Conservation (phyloP, 2,797 vertebrate genomes). For the Zalophus californianus region DNA sequence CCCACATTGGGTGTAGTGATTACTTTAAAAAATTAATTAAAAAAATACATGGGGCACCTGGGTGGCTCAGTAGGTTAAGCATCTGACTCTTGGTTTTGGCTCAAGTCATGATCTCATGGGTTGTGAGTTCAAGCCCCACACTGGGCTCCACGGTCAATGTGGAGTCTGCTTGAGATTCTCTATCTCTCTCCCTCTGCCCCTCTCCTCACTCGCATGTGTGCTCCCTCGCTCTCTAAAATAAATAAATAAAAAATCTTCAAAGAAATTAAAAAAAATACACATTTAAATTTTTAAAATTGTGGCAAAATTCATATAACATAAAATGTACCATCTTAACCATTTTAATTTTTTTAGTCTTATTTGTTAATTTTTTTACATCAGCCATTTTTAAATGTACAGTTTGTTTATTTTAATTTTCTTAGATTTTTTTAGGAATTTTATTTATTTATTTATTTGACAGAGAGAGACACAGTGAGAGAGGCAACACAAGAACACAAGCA, state of each 20-base stretch:
- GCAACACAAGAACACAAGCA: no score
- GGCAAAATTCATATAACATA: neutral
- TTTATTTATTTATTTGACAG: no score
- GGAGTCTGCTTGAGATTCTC: neutral
- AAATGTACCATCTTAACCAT: neutral
- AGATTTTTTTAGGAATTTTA: neutral
- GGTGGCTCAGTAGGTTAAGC: neutral
- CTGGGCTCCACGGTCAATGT: neutral
- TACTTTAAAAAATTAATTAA: neutral
- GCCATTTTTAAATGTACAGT: neutral
- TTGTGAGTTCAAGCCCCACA: neutral
- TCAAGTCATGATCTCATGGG: neutral
- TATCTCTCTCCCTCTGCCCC: neutral
- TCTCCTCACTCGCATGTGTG: no score
- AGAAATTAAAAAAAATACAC: neutral
- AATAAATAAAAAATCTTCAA: no score
- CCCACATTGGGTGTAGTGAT: neutral
- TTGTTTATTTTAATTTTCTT: neutral
- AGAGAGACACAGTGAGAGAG: no score
- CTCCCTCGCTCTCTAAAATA: no score
- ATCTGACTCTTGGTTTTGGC: neutral
- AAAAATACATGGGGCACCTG: neutral
- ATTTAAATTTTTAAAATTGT: neutral
- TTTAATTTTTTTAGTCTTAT: neutral
- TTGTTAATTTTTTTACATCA: neutral